Evolutionary conservation across 53 echinoderm and acorn worm species (phyloP).

Genomic region (Arbacia lixula): DNA sequence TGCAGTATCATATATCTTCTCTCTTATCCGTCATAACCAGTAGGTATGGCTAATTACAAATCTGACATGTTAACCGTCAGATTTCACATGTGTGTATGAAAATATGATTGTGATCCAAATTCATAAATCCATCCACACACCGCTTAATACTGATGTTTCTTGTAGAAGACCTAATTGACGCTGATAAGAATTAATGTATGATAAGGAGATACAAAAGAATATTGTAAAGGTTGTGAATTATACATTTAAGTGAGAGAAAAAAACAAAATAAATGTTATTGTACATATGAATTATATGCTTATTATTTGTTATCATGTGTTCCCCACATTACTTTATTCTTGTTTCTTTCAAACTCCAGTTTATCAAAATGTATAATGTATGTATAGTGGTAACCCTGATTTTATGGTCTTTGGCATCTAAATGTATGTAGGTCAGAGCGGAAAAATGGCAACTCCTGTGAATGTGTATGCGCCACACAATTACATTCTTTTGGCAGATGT

Average conservation of each 20-base stretch:
- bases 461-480: too few species aligned
- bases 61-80: not conserved
- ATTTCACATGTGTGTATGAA: slow-evolving; percentile 20
- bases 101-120: slow-evolving; percentile 23
- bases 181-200: too few species aligned
- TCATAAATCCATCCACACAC: slow-evolving; percentile 41
- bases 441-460: slow-evolving; percentile 25
- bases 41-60: too few species aligned
- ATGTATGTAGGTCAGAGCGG: slow-evolving; percentile 14
- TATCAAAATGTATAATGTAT: too few species aligned
- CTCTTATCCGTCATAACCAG: too few species aligned
- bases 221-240: slow-evolving; percentile 55
- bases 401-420: too few species aligned
- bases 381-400: too few species aligned
- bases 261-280: slow-evolving; percentile 53
- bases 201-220: slow-evolving; percentile 24
- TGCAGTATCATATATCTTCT: too few species aligned
- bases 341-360: slow-evolving; percentile 31
- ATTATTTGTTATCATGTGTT: slow-evolving; percentile 64
- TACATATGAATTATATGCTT: slow-evolving; percentile 60
- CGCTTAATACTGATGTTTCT: not conserved
- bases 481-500: too few species aligned
- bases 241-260: slow-evolving; percentile 37
- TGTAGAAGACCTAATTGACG: too few species aligned
- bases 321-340: slow-evolving; percentile 43